Percentiles rank a stretch among this genome's conserved stretches.
These are phyloP conservation scores for Antechinus flavipes DNA, from an alignment of 2,113 vertebrate species.

Conservation along the genomic window DNA sequence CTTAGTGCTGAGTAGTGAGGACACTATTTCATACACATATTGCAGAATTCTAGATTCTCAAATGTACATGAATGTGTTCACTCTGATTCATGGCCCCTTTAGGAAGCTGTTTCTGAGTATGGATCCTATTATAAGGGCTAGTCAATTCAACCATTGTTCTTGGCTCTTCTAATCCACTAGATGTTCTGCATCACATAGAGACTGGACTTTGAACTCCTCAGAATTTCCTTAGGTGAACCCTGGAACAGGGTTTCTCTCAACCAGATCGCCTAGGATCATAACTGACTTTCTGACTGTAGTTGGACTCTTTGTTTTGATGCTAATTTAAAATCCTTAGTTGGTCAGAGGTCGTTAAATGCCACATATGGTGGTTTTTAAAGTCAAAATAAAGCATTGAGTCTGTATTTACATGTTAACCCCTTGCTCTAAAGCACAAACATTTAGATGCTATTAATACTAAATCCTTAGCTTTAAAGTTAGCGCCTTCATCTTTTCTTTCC, in stretches of 20 bases:
- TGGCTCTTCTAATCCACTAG: background rate
- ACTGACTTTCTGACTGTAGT: background rate
- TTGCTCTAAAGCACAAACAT: background rate
- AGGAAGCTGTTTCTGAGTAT: background rate
- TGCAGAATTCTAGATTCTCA: background rate
- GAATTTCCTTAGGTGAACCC: constrained; percentile 4
- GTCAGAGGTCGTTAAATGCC: background rate
- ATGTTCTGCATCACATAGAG: constrained; percentile 11
- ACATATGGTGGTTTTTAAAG: background rate
- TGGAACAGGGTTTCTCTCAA: background rate
- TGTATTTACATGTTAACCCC: background rate
- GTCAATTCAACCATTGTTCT: background rate
- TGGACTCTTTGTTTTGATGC: background rate
- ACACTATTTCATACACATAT: background rate
- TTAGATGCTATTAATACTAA: background rate
- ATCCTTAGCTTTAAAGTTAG: background rate
- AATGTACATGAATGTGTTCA: background rate
- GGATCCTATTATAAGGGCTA: background rate
- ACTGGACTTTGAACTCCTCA: constrained; percentile 7
- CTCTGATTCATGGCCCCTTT: background rate
- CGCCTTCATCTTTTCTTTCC: background rate
- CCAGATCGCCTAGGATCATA: constrained; percentile 1
- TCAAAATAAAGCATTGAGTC: background rate
- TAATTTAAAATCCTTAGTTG: background rate
- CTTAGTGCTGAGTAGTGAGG: background rate